phyloP scores from a whole-genome alignment of 2,888 invertebrate genomes.

The Acanthosepion esculentum region DNA sequence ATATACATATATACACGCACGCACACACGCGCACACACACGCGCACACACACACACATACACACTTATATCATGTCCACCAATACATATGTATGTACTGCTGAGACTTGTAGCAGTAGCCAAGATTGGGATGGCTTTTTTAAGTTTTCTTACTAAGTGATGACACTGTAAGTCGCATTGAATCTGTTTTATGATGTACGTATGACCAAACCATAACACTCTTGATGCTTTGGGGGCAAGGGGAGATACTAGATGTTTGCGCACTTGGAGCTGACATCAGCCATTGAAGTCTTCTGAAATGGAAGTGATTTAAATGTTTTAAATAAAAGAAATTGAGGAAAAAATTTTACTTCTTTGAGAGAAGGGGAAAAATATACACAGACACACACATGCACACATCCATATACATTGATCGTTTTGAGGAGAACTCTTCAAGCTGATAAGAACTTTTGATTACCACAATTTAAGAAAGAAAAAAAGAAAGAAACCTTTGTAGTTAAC shows the following conservation, averaged over 20 bases:
- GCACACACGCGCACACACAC: neutral
- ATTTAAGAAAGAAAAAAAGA: neutral
- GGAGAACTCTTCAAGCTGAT: neutral
- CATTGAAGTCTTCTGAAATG: constrained; percentile 20
- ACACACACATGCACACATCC: no score
- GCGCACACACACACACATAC: neutral
- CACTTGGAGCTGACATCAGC: neutral
- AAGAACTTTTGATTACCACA: neutral
- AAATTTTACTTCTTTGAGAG: neutral
- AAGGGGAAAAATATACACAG: neutral
- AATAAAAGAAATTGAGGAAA: constrained; percentile 21
- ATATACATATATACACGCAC: no score
- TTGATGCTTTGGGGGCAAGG: constrained; percentile 23
- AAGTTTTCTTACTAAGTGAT: constrained; percentile 33
- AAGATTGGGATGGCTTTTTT: constrained; percentile 8
- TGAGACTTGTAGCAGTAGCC: constrained; percentile 16
- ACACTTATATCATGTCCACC: neutral
- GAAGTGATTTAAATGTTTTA: constrained; percentile 10
- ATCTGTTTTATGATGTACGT: constrained; percentile 23
- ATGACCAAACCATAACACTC: constrained; percentile 10
- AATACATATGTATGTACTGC: neutral
- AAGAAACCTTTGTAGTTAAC: neutral
- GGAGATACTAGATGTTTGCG: neutral
- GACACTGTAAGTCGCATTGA: constrained; percentile 33
- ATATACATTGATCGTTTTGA: neutral